These are phyloP conservation scores for Ceratosolen fusciceps DNA, from an alignment of 1,140 invertebrate genomes.

Conservation along the genomic window DNA sequence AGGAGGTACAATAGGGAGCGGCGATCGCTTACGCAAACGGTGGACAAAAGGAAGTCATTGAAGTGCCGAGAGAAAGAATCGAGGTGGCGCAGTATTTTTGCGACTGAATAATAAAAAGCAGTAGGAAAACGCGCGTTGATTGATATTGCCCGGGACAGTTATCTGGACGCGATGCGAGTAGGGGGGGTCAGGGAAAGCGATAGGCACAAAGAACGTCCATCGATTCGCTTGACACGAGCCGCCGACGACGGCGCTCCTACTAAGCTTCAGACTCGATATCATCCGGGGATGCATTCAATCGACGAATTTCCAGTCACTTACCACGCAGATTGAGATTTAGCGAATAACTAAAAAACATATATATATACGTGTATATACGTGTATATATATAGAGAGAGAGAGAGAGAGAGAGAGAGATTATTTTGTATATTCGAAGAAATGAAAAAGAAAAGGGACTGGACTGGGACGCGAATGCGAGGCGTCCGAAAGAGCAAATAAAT, in stretches of 20 bases:
- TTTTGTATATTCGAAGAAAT: not conserved
- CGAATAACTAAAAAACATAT: not conserved
- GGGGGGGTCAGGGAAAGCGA: conserved; percentile 6
- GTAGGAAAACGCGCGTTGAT: conserved; percentile 33
- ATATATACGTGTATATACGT: too few relatives aligned
- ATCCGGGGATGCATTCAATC: conserved; percentile 42
- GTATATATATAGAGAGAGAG: too few relatives aligned
- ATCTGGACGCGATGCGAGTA: conserved; percentile 30
- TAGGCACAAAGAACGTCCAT: conserved; percentile 38
- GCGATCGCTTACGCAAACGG: conserved; percentile 13
- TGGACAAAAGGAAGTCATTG: conserved; percentile 12
- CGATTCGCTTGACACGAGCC: conserved; percentile 38
- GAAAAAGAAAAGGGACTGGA: too few relatives aligned
- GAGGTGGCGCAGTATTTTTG: conserved; percentile 28
- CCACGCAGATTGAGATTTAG: conserved; percentile 51
- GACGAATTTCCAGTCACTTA: conserved; percentile 59
- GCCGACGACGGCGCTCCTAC: too few relatives aligned
- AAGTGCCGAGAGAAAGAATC: conserved; percentile 13
- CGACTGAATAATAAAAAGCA: conserved; percentile 41
- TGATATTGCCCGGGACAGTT: conserved; percentile 43
- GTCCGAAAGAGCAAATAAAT: conserved; percentile 25
- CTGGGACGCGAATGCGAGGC: conserved; percentile 14
- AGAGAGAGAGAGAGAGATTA: too few relatives aligned
- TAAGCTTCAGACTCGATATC: conserved; percentile 17
- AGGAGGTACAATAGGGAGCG: not conserved